Percentiles rank a stretch among this genome's conserved stretches.
Conservation (phyloP, 2,113 vertebrate genomes). For the Pelecanoides urinatrix region DNA sequence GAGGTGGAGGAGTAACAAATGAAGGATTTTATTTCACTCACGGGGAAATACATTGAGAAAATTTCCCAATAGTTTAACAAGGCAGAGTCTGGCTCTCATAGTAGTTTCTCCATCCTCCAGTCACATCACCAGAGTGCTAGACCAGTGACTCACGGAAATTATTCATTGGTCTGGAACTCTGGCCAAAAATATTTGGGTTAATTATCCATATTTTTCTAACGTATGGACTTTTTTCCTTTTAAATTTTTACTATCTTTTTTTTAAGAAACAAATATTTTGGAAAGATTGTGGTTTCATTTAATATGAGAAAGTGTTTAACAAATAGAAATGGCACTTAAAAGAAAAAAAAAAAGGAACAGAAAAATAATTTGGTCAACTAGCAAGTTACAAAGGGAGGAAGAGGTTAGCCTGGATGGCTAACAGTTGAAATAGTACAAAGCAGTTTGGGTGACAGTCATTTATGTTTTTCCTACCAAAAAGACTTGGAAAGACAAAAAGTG, state of each 20-base stretch:
- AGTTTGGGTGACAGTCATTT: not conserved
- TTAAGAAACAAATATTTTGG: not conserved
- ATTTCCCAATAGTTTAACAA: not conserved
- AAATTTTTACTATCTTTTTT: not conserved
- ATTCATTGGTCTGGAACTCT: not conserved
- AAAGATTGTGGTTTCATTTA: not conserved
- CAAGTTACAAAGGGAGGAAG: not conserved
- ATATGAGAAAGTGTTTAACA: not conserved
- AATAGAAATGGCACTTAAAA: not conserved
- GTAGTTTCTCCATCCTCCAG: not conserved
- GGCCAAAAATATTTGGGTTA: not conserved
- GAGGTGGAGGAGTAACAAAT: not conserved
- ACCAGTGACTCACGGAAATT: not conserved
- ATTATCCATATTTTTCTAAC: not conserved
- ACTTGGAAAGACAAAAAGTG: not conserved
- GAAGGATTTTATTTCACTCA: not conserved
- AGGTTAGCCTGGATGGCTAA: not conserved
- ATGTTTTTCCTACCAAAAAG: not conserved
- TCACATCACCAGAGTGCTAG: not conserved
- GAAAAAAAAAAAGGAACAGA: not conserved
- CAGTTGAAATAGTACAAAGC: not conserved
- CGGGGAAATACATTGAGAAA: not conserved
- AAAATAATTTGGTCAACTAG: not conserved
- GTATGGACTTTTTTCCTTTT: not conserved
- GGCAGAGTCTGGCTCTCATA: not conserved